Evolutionary conservation across 2,888 invertebrate species (phyloP), one percentile per base, ranked within the genome.

Genomic region (Hydrotaea cyrtoneurina): DNA sequence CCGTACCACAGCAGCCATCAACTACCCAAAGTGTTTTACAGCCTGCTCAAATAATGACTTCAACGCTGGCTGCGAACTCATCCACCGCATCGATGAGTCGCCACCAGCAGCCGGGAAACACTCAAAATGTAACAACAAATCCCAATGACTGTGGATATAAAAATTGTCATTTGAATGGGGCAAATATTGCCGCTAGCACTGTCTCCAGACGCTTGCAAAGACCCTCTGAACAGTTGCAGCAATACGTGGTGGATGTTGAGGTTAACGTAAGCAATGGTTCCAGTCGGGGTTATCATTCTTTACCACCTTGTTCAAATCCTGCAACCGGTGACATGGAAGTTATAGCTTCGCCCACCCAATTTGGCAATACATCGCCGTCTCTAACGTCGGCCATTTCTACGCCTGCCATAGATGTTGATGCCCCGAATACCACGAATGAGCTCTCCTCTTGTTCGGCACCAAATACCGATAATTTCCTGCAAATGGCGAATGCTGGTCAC

Each of bases 101-200:
- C 5, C 69, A 31, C 31, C 31, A 66, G 21, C 66, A 66, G 11
- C 78, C 64, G 77, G 69, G 31, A 26, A 71, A 72, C 26, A 55
- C 75, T 50, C 71, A 71, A 21, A 80, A 31, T n/a, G 69, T 21
- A 2, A 43, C 46, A 11, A 23, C 46, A 11, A 69, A n/a, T 21
- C 86, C 88, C 21, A 86, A 85, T 23, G 92, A 92, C 79, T 92
- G 92, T 80, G 91, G 90, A 76, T 92, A 92, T 77, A 92, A 92
- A 86, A 92, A 92, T 86, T 92, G 92, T 43, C 91, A 92, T 66
- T 85, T 92, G 0, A 92, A 91, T 81, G 89, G 88, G 62, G 88
- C 89, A 23, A 90, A 89, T 62, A 88, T 88, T 8, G 86, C 88
- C 19, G 88, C 87, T 8, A 36, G 46, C 62, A 86, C 80, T 4